phyloP scores from a whole-genome alignment of 2,888 invertebrate species.

The Palloptera scutellata region DNA sequence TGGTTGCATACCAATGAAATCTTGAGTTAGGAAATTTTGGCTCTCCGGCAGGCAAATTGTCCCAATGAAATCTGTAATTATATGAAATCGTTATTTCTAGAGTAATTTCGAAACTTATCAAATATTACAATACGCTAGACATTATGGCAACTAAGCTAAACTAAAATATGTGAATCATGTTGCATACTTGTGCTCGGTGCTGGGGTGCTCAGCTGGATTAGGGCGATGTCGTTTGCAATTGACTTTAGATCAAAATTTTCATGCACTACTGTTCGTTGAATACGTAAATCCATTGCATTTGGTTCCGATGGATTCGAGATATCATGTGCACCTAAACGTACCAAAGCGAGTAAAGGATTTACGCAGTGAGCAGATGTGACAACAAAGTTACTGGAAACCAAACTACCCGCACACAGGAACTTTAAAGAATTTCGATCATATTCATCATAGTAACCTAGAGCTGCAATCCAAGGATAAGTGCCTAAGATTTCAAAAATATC shows the following conservation, averaged over 20 bases:
- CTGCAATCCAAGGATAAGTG: conserved; percentile 85
- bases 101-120: no score
- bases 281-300: conserved; percentile 70
- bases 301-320: conserved; percentile 67
- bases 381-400: conserved; percentile 73
- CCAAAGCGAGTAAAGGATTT: conserved; percentile 63
- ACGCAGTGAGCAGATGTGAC: conserved; percentile 74
- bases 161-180: conserved; percentile 2
- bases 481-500: conserved; percentile 60
- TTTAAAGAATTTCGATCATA: conserved; percentile 58
- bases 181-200: conserved; percentile 53
- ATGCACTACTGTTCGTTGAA: conserved; percentile 72
- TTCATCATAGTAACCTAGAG: conserved; percentile 70
- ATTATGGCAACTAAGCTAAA: no score
- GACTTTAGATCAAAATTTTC: conserved; percentile 72
- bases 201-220: conserved; percentile 69
- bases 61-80: conserved; percentile 70
- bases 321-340: conserved; percentile 82
- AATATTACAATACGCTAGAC: no score
- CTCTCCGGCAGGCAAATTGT: conserved; percentile 81
- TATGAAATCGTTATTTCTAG: background rate
- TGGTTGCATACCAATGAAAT: conserved; percentile 67
- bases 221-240: conserved; percentile 80
- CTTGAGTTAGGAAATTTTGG: conserved; percentile 47
- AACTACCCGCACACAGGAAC: conserved; percentile 79